phyloP scores from a whole-genome alignment of 2,888 invertebrate species.

The Chrysina gloriosa region DNA sequence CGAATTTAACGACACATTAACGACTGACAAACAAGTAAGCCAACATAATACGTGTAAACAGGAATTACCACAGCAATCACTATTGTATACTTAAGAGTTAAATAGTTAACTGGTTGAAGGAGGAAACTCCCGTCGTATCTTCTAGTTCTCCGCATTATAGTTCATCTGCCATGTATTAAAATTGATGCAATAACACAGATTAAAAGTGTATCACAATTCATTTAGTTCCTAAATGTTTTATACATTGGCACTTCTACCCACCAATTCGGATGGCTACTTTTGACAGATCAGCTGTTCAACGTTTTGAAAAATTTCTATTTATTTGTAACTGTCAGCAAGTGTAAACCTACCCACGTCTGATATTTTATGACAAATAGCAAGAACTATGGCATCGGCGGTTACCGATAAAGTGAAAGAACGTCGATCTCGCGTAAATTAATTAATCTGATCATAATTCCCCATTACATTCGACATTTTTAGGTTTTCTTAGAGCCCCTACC shows the following conservation, averaged over 20 bases:
- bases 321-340: neutral
- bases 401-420: conserved; percentile 62
- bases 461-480: conserved; percentile 62
- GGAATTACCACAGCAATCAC: too few species aligned
- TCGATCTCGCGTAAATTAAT: conserved; percentile 57
- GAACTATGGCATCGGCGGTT: conserved; percentile 60
- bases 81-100: too few species aligned
- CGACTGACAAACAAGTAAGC: too few species aligned
- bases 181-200: neutral
- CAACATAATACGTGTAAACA: too few species aligned
- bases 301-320: conserved; percentile 11
- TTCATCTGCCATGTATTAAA: too few species aligned
- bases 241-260: neutral
- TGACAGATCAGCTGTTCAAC: conserved; percentile 43
- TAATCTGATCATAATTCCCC: conserved; percentile 16
- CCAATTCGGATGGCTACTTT: neutral
- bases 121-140: too few species aligned
- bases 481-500: conserved; percentile 85
- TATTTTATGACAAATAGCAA: conserved; percentile 14
- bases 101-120: too few species aligned
- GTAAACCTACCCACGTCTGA: neutral
- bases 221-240: neutral
- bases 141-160: too few species aligned
- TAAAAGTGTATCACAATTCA: neutral
- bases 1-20: too few species aligned